Evolutionary conservation across 1,140 invertebrate species (phyloP).

Genomic region (Drosophila chauvacae): DNA sequence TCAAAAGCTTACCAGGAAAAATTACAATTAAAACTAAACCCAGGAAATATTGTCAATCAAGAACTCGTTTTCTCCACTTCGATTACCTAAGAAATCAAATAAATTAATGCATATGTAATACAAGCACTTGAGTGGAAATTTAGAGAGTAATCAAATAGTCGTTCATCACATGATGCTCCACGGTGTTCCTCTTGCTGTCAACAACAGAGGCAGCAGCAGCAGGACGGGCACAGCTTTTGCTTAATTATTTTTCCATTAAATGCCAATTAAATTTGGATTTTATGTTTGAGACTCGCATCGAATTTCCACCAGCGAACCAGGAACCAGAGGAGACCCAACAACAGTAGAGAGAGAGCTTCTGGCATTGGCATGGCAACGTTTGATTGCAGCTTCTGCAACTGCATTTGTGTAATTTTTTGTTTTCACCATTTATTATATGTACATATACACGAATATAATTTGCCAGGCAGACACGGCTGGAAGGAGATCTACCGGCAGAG

Average conservation of each 20-base stretch:
- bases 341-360: neutral
- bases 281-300: conserved; percentile 33
- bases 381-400: conserved; percentile 50
- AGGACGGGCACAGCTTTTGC: conserved; percentile 35
- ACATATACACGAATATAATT: conserved; percentile 32
- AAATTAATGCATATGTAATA: neutral
- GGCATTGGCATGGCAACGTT: conserved; percentile 46
- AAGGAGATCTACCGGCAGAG: neutral
- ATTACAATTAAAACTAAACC: too few species aligned
- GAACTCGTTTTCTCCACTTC: neutral
- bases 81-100: neutral
- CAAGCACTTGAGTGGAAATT: neutral
- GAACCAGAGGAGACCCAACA: neutral
- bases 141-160: conserved; percentile 28
- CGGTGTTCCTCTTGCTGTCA: conserved; percentile 34
- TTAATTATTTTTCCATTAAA: conserved; percentile 73
- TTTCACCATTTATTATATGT: conserved; percentile 25
- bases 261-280: conserved; percentile 65
- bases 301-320: conserved; percentile 8
- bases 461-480: conserved; percentile 28
- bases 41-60: conserved; percentile 8
- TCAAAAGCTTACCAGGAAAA: too few species aligned
- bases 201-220: conserved; percentile 17
- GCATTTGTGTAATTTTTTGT: conserved; percentile 24
- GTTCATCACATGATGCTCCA: conserved; percentile 3